Percentiles rank a stretch among this genome's conserved stretches.
phyloP scores from a whole-genome alignment of 2,888 invertebrate species.

The Marasmarcha lunaedactyla region DNA sequence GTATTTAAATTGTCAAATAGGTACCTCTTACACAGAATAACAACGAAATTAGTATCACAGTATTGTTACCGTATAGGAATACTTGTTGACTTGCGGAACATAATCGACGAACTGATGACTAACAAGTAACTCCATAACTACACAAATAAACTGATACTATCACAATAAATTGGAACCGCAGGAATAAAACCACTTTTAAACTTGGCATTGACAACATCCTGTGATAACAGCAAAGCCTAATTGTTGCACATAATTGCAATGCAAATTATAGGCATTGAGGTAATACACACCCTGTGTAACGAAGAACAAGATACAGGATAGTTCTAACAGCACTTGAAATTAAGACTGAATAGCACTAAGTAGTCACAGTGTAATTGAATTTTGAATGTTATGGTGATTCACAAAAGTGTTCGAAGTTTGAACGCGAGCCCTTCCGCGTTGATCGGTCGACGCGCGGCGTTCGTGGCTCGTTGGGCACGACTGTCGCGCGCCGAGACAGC shows the following conservation, averaged over 20 bases:
- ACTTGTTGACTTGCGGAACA: too few relatives aligned
- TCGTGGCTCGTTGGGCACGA: constrained; percentile 20
- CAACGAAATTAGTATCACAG: too few relatives aligned
- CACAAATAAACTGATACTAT: neutral
- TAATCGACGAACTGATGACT: too few relatives aligned
- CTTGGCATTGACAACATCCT: constrained; percentile 46
- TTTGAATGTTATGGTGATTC: neutral
- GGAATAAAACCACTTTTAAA: constrained; percentile 14
- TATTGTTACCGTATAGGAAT: too few relatives aligned
- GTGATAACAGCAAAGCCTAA: constrained; percentile 25
- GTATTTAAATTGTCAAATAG: too few relatives aligned
- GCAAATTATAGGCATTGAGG: constrained; percentile 19
- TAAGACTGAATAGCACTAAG: constrained; percentile 7
- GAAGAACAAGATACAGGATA: constrained; percentile 3
- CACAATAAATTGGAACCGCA: neutral
- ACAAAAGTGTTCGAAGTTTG: constrained; percentile 4
- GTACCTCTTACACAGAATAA: too few relatives aligned
- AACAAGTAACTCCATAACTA: neutral
- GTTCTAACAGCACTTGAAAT: constrained; percentile 7
- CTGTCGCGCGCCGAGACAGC: constrained; percentile 11
- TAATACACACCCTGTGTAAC: constrained; percentile 10
- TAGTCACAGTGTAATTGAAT: too few relatives aligned
- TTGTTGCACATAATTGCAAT: constrained; percentile 33
- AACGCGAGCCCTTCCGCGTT: constrained; percentile 39
- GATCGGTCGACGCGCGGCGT: constrained; percentile 42